phyloP scores from a whole-genome alignment of 2,888 invertebrate species.

The Galeopsomyia nigrocyanea region DNA sequence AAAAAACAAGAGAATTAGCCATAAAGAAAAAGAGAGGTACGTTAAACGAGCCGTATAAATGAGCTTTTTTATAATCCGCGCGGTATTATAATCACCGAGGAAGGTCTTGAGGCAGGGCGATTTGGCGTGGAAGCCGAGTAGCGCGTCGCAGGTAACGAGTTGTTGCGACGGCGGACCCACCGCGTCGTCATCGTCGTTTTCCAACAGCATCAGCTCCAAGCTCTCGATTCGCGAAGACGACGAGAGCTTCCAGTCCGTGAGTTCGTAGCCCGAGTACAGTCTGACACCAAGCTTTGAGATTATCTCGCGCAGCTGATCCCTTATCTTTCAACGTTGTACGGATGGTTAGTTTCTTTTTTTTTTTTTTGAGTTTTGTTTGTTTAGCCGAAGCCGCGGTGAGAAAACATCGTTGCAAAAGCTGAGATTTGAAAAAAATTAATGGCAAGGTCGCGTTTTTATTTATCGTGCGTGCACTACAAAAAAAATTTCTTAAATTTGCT shows the following conservation, averaged over 20 bases:
- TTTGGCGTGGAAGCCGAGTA: conserved; percentile 74
- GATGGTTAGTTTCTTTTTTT: too few species aligned
- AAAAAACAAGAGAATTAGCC: neutral
- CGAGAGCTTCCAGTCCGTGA: conserved; percentile 71
- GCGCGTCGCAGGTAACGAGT: conserved; percentile 68
- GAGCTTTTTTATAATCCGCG: neutral
- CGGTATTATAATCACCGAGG: conserved; percentile 57
- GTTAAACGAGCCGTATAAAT: neutral
- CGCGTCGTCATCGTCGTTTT: neutral
- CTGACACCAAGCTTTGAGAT: conserved; percentile 68
- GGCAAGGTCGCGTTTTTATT: too few species aligned
- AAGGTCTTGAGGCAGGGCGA: conserved; percentile 71
- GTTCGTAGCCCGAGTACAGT: conserved; percentile 69
- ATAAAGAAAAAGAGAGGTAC: too few species aligned
- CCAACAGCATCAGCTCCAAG: conserved; percentile 27
- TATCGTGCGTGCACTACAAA: too few species aligned
- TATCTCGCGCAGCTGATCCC: neutral
- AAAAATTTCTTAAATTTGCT: too few species aligned
- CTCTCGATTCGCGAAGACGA: conserved; percentile 59
- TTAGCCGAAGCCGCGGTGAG: too few species aligned
- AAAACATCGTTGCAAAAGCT: too few species aligned
- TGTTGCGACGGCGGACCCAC: conserved; percentile 54
- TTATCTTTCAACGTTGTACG: conserved; percentile 62
- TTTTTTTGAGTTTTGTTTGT: too few species aligned
- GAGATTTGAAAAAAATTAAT: too few species aligned